A percentile compares a stretch with the other conserved stretches of the same genome.
These are phyloP conservation scores for Cetoscarus ocellatus DNA, from an alignment of 2,797 vertebrate species.

Conservation along the genomic window DNA sequence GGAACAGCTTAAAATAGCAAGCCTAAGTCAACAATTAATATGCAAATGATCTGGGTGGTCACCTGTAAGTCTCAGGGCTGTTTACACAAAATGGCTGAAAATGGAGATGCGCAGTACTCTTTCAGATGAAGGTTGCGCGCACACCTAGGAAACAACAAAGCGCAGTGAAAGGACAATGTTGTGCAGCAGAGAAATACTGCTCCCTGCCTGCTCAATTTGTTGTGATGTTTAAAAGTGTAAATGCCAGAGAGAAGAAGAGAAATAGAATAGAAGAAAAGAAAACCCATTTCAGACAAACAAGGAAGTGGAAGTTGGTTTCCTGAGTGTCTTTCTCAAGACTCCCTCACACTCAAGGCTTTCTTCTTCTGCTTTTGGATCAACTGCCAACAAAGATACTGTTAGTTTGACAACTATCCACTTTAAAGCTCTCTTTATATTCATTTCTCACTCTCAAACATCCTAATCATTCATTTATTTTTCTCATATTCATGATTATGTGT, in stretches of 20 bases:
- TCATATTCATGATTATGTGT: background rate
- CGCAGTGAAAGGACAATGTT: background rate
- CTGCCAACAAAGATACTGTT: background rate
- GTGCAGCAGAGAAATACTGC: background rate
- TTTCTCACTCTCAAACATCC: background rate
- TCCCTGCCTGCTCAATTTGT: background rate
- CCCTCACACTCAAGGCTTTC: conserved; percentile 11
- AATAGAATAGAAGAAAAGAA: conserved; percentile 3
- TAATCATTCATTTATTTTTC: background rate
- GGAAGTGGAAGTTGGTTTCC: conserved; percentile 55
- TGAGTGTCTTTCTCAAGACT: conserved; percentile 53
- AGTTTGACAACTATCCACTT: too few relatives aligned
- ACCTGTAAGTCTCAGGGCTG: too few relatives aligned
- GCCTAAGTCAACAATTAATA: too few relatives aligned
- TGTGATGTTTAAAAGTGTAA: background rate
- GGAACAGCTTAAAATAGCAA: too few relatives aligned
- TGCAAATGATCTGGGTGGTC: too few relatives aligned
- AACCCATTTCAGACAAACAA: conserved; percentile 31
- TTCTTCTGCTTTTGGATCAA: conserved; percentile 30
- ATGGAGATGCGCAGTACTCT: too few relatives aligned
- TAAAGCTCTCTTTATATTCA: background rate
- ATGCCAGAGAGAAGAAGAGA: background rate
- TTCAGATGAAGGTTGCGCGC: too few relatives aligned
- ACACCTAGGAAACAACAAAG: too few relatives aligned
- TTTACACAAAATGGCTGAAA: too few relatives aligned